Evolutionary conservation across 2,888 invertebrate genomes (phyloP).

Genomic region (Phrixothrix hirtus): DNA sequence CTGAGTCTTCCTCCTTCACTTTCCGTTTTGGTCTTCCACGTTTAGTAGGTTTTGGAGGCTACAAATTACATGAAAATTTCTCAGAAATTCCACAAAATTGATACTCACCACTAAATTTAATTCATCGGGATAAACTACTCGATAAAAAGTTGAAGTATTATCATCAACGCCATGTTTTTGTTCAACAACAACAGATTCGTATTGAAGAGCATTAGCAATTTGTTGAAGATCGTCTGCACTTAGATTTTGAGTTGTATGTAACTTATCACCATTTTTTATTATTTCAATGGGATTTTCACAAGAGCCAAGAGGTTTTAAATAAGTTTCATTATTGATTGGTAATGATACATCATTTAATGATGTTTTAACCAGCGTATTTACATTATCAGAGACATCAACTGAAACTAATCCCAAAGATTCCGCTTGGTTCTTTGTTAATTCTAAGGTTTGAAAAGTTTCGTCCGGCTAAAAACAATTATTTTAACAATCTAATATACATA

Average conservation of each 20-base stretch:
- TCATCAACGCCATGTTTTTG: conserved; percentile 21
- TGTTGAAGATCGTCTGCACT: conserved; percentile 24
- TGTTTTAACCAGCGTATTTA: too few species aligned
- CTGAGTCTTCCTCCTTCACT: conserved; percentile 22
- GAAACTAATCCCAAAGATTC: too few species aligned
- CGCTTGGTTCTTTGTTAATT: too few species aligned
- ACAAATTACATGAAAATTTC: too few species aligned
- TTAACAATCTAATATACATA: too few species aligned
- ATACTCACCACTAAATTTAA: conserved; percentile 43
- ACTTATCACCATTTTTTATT: conserved; percentile 21
- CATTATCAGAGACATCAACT: too few species aligned
- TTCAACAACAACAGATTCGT: conserved; percentile 3
- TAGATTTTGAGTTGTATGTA: conserved; percentile 29
- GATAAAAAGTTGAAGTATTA: conserved; percentile 39
- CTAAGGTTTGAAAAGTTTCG: too few species aligned
- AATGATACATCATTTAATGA: too few species aligned
- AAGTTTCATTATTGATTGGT: too few species aligned
- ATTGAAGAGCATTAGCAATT: conserved; percentile 25
- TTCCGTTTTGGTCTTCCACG: conserved; percentile 47
- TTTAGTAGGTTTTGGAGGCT: conserved; percentile 38
- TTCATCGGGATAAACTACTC: conserved; percentile 49
- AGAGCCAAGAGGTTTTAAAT: conserved; percentile 27
- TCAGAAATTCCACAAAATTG: too few species aligned
- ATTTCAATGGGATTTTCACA: conserved; percentile 32
- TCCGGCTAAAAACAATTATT: too few species aligned